Conservation (phyloP, 64 coral and sea anemone genomes). For the Trachythela sp. region DNA sequence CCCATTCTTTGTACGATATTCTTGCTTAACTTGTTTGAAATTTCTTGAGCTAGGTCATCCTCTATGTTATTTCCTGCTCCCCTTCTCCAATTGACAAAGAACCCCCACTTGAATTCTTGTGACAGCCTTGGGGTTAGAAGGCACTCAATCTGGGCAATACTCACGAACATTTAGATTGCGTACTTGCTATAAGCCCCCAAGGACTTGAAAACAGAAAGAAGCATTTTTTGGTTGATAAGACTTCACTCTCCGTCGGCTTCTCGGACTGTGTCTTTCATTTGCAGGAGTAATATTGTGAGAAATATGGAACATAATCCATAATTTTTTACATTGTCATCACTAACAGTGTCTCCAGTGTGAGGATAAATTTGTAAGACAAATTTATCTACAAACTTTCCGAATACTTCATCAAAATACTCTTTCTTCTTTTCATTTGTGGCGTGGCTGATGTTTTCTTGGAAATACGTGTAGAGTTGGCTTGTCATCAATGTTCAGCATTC, state of each 20-base stretch:
- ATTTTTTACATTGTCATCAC: conserved; percentile 60
- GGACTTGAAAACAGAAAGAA: conserved; percentile 57
- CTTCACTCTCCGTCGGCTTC: conserved; percentile 60
- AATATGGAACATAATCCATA: conserved; percentile 72
- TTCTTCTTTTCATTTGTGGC: conserved; percentile 18
- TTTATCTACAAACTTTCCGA: conserved; percentile 59
- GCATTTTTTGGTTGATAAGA: conserved; percentile 58
- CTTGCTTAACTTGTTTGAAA: conserved; percentile 46
- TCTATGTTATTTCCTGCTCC: conserved; percentile 45
- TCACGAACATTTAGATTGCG: conserved; percentile 1
- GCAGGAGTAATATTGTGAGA: conserved; percentile 47
- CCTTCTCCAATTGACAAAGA: conserved; percentile 17
- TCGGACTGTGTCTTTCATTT: conserved; percentile 67
- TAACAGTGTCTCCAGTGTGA: background rate
- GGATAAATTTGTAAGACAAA: conserved; percentile 41
- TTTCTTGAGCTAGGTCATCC: conserved; percentile 55
- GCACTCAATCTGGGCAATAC: conserved; percentile 40
- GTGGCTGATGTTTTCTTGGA: conserved; percentile 28
- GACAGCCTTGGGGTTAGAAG: background rate
- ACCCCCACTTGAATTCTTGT: conserved; percentile 7
- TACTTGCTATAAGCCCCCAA: background rate
- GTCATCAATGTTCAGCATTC: conserved; percentile 41
- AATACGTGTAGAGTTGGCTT: conserved; percentile 27
- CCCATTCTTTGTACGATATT: conserved; percentile 54
- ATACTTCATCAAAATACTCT: conserved; percentile 47